Conservation (phyloP, 2,113 vertebrate species). For the Excalfactoria chinensis region DNA sequence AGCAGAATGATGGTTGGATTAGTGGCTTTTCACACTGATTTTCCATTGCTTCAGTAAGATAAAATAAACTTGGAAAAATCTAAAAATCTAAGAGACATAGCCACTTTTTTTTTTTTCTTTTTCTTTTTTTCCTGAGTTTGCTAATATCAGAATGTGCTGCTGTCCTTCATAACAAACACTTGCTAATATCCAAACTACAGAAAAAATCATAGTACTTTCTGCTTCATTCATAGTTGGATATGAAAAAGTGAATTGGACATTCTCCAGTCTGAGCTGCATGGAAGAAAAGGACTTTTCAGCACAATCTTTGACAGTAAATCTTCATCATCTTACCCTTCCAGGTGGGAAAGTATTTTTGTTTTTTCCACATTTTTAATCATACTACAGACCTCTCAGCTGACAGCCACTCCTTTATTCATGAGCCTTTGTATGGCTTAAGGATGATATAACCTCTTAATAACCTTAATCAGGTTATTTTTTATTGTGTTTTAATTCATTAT, state of each 20-base stretch:
- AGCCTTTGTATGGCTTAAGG: conserved; percentile 42
- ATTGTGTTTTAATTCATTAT: conserved; percentile 54
- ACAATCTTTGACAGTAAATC: conserved; percentile 1
- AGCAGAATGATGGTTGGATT: neutral
- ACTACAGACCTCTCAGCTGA: neutral
- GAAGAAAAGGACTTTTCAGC: neutral
- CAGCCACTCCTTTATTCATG: conserved; percentile 10
- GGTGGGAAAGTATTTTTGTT: neutral
- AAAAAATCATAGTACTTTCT: neutral
- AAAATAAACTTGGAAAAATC: neutral
- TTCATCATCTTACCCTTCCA: conserved; percentile 5
- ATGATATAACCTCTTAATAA: conserved; percentile 56
- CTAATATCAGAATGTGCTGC: neutral
- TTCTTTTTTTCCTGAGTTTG: neutral
- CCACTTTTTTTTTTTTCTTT: neutral
- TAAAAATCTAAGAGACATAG: neutral
- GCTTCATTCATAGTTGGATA: neutral
- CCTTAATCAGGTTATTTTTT: conserved; percentile 56
- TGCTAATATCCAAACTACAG: neutral
- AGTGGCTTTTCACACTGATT: conserved; percentile 33
- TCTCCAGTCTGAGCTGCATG: neutral
- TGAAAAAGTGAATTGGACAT: neutral
- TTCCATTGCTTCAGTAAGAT: neutral
- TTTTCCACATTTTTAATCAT: conserved; percentile 30
- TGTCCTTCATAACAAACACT: neutral